Evolutionary conservation across 2,888 invertebrate genomes (phyloP).

Genomic region (Meta bourneti): DNA sequence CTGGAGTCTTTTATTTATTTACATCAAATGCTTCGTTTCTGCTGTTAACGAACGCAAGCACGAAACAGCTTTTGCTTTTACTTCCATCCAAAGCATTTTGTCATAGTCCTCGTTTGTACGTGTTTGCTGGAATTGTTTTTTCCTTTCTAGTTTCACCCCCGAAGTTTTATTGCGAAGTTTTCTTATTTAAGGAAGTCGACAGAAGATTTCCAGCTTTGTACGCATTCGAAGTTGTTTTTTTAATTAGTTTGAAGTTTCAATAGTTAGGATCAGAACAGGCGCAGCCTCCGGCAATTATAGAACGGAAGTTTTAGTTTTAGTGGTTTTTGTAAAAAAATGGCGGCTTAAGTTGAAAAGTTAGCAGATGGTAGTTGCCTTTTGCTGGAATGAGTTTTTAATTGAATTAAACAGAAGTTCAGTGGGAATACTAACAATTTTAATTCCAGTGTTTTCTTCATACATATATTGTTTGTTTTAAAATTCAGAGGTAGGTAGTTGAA

Average conservation of each 20-base stretch:
- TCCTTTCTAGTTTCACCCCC: background rate
- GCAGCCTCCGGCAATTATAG: conserved; percentile 17
- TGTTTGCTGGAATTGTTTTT: conserved; percentile 18
- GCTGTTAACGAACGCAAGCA: conserved; percentile 67
- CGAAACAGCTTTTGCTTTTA: conserved; percentile 58
- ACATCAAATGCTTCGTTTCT: conserved; percentile 65
- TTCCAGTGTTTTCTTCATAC: background rate
- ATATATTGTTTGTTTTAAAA: background rate
- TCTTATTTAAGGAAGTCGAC: conserved; percentile 14
- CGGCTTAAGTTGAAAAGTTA: conserved; percentile 12
- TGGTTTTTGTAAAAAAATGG: background rate
- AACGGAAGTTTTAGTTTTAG: conserved; percentile 10
- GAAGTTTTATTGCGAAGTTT: conserved; percentile 54
- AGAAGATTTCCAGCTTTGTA: conserved; percentile 7
- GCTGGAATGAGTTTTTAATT: conserved; percentile 24
- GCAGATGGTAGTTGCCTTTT: background rate
- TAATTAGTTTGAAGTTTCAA: conserved; percentile 37
- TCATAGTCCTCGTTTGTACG: conserved; percentile 40
- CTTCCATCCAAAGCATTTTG: conserved; percentile 19
- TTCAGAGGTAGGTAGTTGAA: background rate
- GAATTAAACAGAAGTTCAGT: conserved; percentile 16
- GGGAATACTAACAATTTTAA: background rate
- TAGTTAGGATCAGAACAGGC: conserved; percentile 27
- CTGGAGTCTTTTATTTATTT: conserved; percentile 73
- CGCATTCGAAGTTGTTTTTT: conserved; percentile 6